phyloP scores from a whole-genome alignment of 2,113 vertebrate genomes.

The Phylloscopus whistleri region DNA sequence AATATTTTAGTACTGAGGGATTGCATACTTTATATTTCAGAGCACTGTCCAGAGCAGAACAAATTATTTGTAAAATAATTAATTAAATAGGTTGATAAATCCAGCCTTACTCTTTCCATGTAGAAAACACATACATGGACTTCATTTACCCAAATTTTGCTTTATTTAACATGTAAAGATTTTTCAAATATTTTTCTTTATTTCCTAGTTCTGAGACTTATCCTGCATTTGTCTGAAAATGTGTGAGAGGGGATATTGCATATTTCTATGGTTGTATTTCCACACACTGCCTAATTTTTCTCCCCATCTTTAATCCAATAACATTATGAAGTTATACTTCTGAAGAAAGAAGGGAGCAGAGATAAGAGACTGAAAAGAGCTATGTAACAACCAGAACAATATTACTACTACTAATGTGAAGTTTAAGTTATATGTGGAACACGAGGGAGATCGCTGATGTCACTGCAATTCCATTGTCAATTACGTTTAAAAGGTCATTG shows the following conservation, averaged over 20 bases:
- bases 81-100: background rate
- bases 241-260: background rate
- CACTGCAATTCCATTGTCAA: background rate
- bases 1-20: background rate
- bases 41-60: background rate
- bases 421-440: background rate
- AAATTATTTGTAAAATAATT: background rate
- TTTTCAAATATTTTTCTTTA: background rate
- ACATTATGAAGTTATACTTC: background rate
- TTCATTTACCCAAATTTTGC: background rate
- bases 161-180: background rate
- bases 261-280: background rate
- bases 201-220: background rate
- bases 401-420: background rate
- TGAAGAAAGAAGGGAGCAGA: background rate
- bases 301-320: background rate
- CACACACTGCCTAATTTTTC: background rate
- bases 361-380: background rate
- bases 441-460: background rate
- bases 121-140: background rate
- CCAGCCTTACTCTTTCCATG: background rate
- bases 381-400: background rate
- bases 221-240: background rate
- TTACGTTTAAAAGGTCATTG: background rate
- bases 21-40: background rate